phyloP scores from a whole-genome alignment of 2,113 vertebrate genomes.

The Gymnarchus niloticus region DNA sequence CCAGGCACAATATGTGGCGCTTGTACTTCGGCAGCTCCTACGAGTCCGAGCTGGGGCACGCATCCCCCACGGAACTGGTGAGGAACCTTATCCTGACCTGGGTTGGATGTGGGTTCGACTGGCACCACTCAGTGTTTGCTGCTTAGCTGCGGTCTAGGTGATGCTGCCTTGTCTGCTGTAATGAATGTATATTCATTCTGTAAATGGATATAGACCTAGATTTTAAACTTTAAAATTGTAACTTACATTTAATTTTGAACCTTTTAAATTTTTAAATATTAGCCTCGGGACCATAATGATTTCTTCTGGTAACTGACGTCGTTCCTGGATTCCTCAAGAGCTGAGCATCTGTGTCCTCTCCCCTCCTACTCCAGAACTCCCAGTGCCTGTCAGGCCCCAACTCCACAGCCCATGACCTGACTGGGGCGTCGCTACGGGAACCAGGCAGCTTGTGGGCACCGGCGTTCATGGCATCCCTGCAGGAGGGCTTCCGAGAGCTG shows the following conservation, averaged over 20 bases:
- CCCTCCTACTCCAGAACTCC: constrained; percentile 65
- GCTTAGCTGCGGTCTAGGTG: too few species aligned
- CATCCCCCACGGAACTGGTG: constrained; percentile 75
- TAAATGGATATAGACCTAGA: too few species aligned
- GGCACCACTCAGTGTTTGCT: background rate
- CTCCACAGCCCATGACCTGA: constrained; percentile 67
- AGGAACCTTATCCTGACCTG: background rate
- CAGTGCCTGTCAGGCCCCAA: constrained; percentile 72
- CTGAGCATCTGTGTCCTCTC: background rate
- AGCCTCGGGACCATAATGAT: too few species aligned
- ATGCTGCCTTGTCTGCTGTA: too few species aligned
- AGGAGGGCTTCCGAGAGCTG: constrained; percentile 73
- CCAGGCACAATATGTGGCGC: constrained; percentile 77
- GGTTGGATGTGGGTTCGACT: background rate
- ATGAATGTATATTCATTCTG: too few species aligned
- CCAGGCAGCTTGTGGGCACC: constrained; percentile 48
- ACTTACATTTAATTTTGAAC: too few species aligned
- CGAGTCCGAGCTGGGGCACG: constrained; percentile 81
- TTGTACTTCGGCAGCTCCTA: constrained; percentile 94
- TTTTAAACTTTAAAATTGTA: too few species aligned
- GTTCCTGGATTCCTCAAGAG: background rate
- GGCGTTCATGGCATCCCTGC: constrained; percentile 68
- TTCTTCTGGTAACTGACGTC: too few species aligned
- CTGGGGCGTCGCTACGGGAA: constrained; percentile 60
- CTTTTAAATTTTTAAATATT: too few species aligned